phyloP scores from a whole-genome alignment of 2,888 invertebrate species.

The Pycnomerus fuliginosus region DNA sequence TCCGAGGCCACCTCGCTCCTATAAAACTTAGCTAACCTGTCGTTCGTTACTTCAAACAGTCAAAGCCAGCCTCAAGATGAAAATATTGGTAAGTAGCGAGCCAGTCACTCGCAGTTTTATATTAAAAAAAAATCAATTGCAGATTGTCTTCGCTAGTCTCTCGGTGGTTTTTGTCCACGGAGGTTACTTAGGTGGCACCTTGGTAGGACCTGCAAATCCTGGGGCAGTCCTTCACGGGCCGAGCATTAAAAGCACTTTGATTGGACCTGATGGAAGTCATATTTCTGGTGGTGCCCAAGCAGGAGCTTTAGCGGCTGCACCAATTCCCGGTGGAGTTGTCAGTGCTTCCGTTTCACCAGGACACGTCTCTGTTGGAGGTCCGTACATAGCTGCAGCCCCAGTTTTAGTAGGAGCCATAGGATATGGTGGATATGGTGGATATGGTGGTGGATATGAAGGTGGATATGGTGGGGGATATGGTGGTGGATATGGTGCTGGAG shows the following conservation, averaged over 20 bases:
- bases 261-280: conserved; percentile 51
- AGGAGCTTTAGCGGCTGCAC: conserved; percentile 48
- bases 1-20: conserved; percentile 25
- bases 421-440: too few species aligned
- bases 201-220: conserved; percentile 36
- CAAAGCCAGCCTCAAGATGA: conserved; percentile 17
- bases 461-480: conserved; percentile 20
- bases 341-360: conserved; percentile 37
- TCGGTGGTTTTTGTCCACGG: too few species aligned
- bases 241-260: conserved; percentile 32
- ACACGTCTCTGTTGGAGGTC: conserved; percentile 26
- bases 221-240: conserved; percentile 38
- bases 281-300: conserved; percentile 49
- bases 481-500: conserved; percentile 18
- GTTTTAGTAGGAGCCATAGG: conserved; percentile 27
- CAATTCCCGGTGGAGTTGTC: conserved; percentile 35
- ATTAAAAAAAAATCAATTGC: too few species aligned
- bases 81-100: conserved; percentile 19
- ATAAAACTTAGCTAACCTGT: conserved; percentile 17
- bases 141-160: too few species aligned
- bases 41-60: conserved; percentile 13
- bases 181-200: conserved; percentile 27
- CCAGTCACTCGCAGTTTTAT: too few species aligned
- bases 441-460: conserved; percentile 8
- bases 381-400: conserved; percentile 30